These are phyloP conservation scores for Chymomyza procnemis DNA, from an alignment of 2,888 invertebrate species.

Conservation along the genomic window DNA sequence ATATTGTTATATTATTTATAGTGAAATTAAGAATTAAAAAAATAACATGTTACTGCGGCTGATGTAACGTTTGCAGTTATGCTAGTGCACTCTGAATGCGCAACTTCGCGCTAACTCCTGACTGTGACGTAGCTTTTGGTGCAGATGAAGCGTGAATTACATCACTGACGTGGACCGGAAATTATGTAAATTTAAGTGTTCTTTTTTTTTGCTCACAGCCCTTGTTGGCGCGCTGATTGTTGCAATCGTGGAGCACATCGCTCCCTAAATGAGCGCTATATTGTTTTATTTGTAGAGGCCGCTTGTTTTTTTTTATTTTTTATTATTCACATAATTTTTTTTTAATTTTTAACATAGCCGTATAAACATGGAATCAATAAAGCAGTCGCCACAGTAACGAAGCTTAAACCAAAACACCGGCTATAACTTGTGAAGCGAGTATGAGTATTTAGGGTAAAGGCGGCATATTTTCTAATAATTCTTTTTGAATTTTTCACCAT, in stretches of 20 bases:
- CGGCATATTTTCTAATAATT: no score
- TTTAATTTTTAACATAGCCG: slow-evolving; percentile 67
- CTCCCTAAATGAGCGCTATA: slow-evolving; percentile 9
- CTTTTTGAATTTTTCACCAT: slow-evolving; percentile 50
- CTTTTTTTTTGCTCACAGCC: slow-evolving; percentile 30
- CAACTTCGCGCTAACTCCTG: not conserved
- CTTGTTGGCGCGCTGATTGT: slow-evolving; percentile 7
- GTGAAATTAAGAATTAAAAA: no score
- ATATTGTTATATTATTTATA: no score
- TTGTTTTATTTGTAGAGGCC: slow-evolving; percentile 9
- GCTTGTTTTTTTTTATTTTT: no score
- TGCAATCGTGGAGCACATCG: slow-evolving; percentile 7
- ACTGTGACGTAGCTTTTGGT: slow-evolving; percentile 42
- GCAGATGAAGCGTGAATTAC: slow-evolving; percentile 66
- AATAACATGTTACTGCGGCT: no score
- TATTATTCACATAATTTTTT: no score
- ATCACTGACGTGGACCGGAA: slow-evolving; percentile 72
- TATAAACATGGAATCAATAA: slow-evolving; percentile 73
- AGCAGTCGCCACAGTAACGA: slow-evolving; percentile 44
- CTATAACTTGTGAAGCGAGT: no score
- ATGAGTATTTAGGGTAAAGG: no score
- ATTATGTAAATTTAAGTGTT: slow-evolving; percentile 74
- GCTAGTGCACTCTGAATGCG: no score
- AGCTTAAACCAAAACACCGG: slow-evolving; percentile 34
- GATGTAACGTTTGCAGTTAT: no score